Evolutionary conservation across 2,113 vertebrate genomes (phyloP).

Genomic region (Accipiter cooperii): DNA sequence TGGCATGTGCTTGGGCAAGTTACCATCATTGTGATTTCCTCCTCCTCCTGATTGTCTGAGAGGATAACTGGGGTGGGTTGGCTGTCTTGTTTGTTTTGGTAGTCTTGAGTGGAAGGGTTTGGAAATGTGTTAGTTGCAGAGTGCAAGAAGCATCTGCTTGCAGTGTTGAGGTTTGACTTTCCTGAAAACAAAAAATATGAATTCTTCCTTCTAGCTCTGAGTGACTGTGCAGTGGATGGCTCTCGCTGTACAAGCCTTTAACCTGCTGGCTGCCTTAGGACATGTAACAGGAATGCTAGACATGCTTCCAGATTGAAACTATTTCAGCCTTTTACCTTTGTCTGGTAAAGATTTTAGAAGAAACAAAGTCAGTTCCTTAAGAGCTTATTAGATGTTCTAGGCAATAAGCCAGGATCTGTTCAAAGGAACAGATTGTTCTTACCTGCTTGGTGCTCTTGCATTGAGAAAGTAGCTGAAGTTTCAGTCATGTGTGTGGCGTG

Average conservation of each 20-base stretch:
- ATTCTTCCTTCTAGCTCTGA: neutral
- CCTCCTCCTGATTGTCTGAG: neutral
- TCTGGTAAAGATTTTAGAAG: neutral
- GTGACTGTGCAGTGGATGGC: neutral
- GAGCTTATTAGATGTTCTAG: neutral
- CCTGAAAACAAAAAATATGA: neutral
- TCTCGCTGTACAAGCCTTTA: accelerated
- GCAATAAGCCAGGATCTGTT: neutral
- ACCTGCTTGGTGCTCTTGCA: neutral
- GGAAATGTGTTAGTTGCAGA: neutral
- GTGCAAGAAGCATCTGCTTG: neutral
- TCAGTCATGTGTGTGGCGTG: accelerated
- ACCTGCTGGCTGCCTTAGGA: neutral
- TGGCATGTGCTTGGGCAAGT: neutral
- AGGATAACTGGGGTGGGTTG: neutral
- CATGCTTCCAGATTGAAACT: neutral
- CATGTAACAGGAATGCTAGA: neutral
- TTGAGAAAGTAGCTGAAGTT: neutral
- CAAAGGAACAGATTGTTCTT: neutral
- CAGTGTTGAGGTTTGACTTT: neutral
- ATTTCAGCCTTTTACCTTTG: neutral
- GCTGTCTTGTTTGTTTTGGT: neutral
- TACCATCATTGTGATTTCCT: neutral
- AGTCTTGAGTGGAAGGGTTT: neutral
- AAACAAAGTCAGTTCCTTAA: neutral